Conservation (phyloP, 2,113 vertebrate genomes). For the Thryonomys swinderianus region DNA sequence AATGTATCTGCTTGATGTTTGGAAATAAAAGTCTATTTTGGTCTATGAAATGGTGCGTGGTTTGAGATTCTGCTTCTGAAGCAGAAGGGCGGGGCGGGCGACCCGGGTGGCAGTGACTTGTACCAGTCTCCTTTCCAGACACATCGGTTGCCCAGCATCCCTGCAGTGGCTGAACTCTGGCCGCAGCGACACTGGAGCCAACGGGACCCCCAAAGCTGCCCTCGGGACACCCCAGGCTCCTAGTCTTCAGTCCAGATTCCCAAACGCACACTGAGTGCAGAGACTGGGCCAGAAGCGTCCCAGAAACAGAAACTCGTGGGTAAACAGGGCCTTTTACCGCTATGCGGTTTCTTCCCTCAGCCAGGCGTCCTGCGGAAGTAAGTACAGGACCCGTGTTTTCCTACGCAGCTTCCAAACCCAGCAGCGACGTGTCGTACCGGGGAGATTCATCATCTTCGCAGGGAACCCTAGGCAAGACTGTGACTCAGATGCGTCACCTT, state of each 20-base stretch:
- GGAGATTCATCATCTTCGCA: background rate
- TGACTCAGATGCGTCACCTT: background rate
- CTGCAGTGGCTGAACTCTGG: background rate
- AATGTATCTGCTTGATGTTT: slow-evolving; percentile 71
- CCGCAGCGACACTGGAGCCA: fast-evolving
- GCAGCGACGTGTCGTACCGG: background rate
- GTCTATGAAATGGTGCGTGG: slow-evolving; percentile 76
- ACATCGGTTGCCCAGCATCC: fast-evolving
- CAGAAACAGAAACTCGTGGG: background rate
- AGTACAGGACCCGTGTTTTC: slow-evolving; percentile 26
- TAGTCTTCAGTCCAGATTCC: background rate
- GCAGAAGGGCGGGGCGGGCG: background rate
- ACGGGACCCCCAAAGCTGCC: no score
- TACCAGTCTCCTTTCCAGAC: background rate
- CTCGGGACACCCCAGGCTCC: background rate
- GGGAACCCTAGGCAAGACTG: background rate
- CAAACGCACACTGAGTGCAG: background rate
- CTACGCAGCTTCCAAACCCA: background rate
- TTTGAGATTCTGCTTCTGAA: slow-evolving; percentile 73
- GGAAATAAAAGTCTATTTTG: slow-evolving; percentile 84
- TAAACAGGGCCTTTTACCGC: background rate
- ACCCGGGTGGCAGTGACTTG: no score
- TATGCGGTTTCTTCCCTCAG: background rate
- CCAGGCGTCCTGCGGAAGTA: slow-evolving; percentile 12
- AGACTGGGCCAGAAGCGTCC: background rate